Base-by-base conservation (phyloP, 1,140 invertebrate genomes). In the Atta colombica region DNA sequence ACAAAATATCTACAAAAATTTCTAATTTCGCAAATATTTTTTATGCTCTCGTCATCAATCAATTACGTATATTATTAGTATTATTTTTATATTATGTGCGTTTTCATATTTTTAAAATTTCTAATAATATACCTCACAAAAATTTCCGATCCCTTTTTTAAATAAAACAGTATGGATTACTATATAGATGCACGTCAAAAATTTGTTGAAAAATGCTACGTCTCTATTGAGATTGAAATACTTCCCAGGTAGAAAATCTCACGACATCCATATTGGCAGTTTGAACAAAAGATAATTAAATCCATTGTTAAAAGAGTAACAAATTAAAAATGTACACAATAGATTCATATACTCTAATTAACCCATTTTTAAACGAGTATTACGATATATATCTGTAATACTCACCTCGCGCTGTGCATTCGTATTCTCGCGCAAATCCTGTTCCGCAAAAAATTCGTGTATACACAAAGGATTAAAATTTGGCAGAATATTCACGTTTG, bases 401-500 rank as follows among this genome's bases (percentile, higher is more conserved):
- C 53, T 55, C n/a, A 35, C 55, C 21, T 39, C 35, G 18, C 31
- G 1, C 35, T 75, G 21, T 8, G 6, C 6, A 71, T 28, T n/a
- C 35, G 21, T 7, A 31, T 58, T 4, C 10, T 35, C 5, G 49
- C 39, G 5, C 21, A 39, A 45, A 58, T 55, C 8, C 3, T 25
- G 16, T 55, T 51, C 12, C 6, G 25, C 14, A 25, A 69, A 81
- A 58, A 75, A 21, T n/a, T 14, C 12, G 14, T 21, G 3, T 75
- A 14, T 31, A 14, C 51, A n/a, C 49, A 51, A n/a, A 69, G 49
- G 5, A 51, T 5, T 6, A 51, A 75, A 75, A 75, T 75, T 75
- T 75, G 12, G 66, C 6, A 78, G 63, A 68, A 68, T 68, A 80
- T 78, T 78, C 12, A 8, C 12, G n/a, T 66, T 65, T 51, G 28